Evolutionary conservation across 1,140 invertebrate genomes (phyloP).

Genomic region (Phthorimaea operculella): DNA sequence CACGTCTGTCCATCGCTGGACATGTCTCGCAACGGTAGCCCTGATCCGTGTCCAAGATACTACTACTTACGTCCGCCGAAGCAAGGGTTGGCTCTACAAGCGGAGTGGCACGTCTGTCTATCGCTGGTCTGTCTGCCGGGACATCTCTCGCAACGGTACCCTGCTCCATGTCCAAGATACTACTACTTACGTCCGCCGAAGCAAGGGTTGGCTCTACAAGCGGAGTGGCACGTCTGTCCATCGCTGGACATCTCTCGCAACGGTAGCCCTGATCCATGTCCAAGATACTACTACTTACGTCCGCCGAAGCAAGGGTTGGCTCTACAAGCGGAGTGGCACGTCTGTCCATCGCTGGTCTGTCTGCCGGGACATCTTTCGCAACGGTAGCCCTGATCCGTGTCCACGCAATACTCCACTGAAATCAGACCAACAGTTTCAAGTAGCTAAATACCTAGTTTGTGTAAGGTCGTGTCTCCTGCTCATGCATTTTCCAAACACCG

Average conservation of each 20-base stretch:
- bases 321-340: constrained; percentile 79
- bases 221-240: constrained; percentile 78
- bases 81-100: constrained; percentile 81
- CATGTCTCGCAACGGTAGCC: constrained; percentile 86
- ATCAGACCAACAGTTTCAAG: not conserved
- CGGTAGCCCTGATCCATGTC: constrained; percentile 79
- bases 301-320: constrained; percentile 76
- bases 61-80: constrained; percentile 58
- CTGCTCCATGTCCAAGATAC: constrained; percentile 72
- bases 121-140: constrained; percentile 86
- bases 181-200: constrained; percentile 58
- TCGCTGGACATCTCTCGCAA: constrained; percentile 91
- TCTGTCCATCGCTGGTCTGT: constrained; percentile 85
- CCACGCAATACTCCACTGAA: constrained; percentile 78
- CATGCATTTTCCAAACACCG: too few relatives aligned
- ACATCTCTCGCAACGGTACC: constrained; percentile 87
- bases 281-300: constrained; percentile 37
- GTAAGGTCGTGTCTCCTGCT: too few relatives aligned
- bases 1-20: constrained; percentile 90
- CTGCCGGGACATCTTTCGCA: constrained; percentile 88
- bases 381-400: constrained; percentile 77
- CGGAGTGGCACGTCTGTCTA: constrained; percentile 78
- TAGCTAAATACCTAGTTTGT: too few relatives aligned
- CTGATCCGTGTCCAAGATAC: constrained; percentile 71
- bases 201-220: constrained; percentile 81